Base-by-base conservation (phyloP, 2,888 invertebrate species). In the Drosophila hamatofila region DNA sequence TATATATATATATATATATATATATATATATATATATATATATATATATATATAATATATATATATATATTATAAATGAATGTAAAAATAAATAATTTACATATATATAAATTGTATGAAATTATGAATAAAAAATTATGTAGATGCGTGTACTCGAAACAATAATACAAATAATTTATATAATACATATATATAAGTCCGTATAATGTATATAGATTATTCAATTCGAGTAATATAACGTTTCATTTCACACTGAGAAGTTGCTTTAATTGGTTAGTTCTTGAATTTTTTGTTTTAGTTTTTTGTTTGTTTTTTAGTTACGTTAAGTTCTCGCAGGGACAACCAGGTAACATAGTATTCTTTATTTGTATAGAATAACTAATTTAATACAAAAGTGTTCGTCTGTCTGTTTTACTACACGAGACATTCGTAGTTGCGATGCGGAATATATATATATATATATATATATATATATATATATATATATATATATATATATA, bases 281-380 rank as follows among this genome's bases (percentile, higher is more conserved):
- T 23, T 42, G 44, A 56, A 42, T 37, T 51, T 41, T 33, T 60
- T 37, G 5, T 37, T 6, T 16, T 1, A 33, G 33, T 33, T 46
- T n/a, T 44, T 23, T 8, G 3, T 54, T 65, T 55, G 27, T 52
- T 48, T 27, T n/a, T 5, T 30, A 66, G 76, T 76, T 76, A 76
- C 58, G 48, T 62, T 72, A 62, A 65, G 67, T 72, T 73, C 67
- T 56, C 55, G 66, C 60, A 66, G 66, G 73, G 74, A 49, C 67
- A 64, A 80, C 75, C 75, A 78, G 78, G 72, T 78, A 78, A 72
- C 75, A 75, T 70, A 69, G 78, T 72, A 72, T 70, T 75, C 49
- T 64, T 59, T 70, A 67, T 49, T n/a, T 48, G 3, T 59, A 54
- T 71, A 67, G 48, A 69, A 65, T 55, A 70, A 62, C 52, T 61